Conservation (phyloP, 1,140 invertebrate species). For the Drosophila mojavensis region DNA sequence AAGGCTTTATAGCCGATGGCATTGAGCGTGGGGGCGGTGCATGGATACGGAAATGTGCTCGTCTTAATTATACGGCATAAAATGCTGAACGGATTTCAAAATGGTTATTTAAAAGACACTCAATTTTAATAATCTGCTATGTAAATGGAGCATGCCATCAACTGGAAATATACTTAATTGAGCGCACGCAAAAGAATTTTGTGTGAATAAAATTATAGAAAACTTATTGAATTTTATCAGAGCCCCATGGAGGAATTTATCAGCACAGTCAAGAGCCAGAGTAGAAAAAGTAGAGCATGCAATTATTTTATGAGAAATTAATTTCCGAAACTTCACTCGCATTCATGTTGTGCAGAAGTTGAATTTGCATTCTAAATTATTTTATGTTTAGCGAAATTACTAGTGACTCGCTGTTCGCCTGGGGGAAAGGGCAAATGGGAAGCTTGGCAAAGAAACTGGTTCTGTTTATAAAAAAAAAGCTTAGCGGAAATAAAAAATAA, state of each 20-base stretch:
- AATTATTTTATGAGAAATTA: neutral
- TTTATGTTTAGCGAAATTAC: neutral
- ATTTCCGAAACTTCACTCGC: neutral
- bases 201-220: neutral
- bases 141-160: conserved; percentile 1
- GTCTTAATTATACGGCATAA: conserved; percentile 71
- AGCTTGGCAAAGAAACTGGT: neutral
- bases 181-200: neutral
- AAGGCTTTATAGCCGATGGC: conserved; percentile 43
- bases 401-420: neutral
- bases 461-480: neutral
- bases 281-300: neutral
- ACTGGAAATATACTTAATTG: neutral
- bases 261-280: neutral
- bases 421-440: neutral
- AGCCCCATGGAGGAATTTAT: neutral
- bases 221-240: neutral
- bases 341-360: neutral
- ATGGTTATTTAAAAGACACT: conserved; percentile 46
- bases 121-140: conserved; percentile 45
- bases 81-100: conserved; percentile 44
- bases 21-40: conserved; percentile 22
- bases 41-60: conserved; percentile 33
- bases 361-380: neutral
- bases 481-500: neutral